Conservation (phyloP, 2,888 invertebrate species). For the Cerceris ruficornis region DNA sequence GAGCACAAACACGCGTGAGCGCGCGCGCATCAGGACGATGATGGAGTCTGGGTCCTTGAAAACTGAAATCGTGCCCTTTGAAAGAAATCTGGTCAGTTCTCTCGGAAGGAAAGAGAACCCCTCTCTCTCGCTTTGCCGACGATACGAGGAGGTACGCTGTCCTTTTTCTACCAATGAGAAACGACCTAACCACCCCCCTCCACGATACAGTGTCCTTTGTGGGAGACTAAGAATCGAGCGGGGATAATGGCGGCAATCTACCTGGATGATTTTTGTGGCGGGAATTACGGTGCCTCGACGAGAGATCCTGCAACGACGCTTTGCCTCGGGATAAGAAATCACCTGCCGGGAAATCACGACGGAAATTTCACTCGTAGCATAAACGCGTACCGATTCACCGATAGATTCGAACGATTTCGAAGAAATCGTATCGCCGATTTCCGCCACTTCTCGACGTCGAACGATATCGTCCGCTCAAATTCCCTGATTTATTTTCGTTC, state of each 20-base stretch:
- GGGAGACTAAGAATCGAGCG: constrained; percentile 57
- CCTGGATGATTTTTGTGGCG: constrained; percentile 80
- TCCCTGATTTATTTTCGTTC: too few relatives aligned
- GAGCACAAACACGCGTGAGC: constrained; percentile 19
- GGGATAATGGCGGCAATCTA: constrained; percentile 80
- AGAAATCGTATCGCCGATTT: neutral
- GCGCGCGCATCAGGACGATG: constrained; percentile 67
- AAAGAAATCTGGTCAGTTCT: constrained; percentile 79
- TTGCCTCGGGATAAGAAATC: constrained; percentile 54
- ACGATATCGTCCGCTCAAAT: too few relatives aligned
- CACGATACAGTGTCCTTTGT: constrained; percentile 59
- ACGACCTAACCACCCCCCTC: constrained; percentile 47
- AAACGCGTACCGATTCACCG: constrained; percentile 1
- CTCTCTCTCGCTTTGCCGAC: constrained; percentile 46
- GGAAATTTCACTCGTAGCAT: constrained; percentile 50
- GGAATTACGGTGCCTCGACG: constrained; percentile 74
- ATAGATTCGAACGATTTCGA: neutral
- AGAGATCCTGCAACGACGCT: constrained; percentile 58
- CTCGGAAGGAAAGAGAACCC: constrained; percentile 59
- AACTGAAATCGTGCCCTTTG: constrained; percentile 82
- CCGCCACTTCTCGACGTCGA: neutral
- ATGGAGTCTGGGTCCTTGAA: constrained; percentile 80
- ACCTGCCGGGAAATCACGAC: constrained; percentile 64
- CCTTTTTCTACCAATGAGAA: constrained; percentile 59
- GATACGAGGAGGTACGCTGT: constrained; percentile 28